Conservation (phyloP, 1,140 invertebrate species). For the Druon quercuslanigerum region DNA sequence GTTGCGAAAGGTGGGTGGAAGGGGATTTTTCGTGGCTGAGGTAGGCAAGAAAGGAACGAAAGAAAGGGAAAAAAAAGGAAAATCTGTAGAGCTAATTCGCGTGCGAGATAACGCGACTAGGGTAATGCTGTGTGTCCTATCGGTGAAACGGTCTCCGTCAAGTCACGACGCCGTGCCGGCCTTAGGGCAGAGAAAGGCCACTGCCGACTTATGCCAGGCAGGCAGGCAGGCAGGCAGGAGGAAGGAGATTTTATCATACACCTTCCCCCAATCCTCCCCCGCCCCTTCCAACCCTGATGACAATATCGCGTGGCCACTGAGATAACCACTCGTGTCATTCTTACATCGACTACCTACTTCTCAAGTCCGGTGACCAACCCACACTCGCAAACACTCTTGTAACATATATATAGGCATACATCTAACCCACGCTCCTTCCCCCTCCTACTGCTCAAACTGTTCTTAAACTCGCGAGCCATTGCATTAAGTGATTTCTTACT, state of each 20-base stretch:
- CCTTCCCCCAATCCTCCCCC: slow-evolving; percentile 29
- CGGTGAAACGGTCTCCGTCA: slow-evolving; percentile 69
- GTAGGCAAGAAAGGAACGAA: neutral
- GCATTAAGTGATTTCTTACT: slow-evolving; percentile 31
- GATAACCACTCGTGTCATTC: slow-evolving; percentile 76
- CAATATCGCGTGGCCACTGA: slow-evolving; percentile 70
- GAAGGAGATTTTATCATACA: slow-evolving; percentile 70
- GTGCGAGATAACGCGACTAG: slow-evolving; percentile 70
- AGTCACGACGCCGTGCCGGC: slow-evolving; percentile 63
- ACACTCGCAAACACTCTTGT: neutral
- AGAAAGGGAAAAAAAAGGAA: slow-evolving; percentile 57
- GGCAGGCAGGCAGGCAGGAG: too few relatives aligned
- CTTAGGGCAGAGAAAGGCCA: slow-evolving; percentile 70
- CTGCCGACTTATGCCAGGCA: slow-evolving; percentile 63
- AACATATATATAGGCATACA: too few relatives aligned
- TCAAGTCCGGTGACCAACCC: slow-evolving; percentile 37
- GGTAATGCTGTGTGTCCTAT: slow-evolving; percentile 57
- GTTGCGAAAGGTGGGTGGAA: neutral
- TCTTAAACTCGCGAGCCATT: slow-evolving; percentile 18
- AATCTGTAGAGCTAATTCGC: slow-evolving; percentile 74
- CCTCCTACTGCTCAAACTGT: slow-evolving; percentile 43
- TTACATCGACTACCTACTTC: slow-evolving; percentile 68
- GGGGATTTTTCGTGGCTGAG: neutral
- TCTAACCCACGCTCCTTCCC: neutral
- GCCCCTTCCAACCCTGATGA: slow-evolving; percentile 46